These are phyloP conservation scores for Trogon melanurus DNA, from an alignment of 2,113 vertebrate species.

Conservation along the genomic window DNA sequence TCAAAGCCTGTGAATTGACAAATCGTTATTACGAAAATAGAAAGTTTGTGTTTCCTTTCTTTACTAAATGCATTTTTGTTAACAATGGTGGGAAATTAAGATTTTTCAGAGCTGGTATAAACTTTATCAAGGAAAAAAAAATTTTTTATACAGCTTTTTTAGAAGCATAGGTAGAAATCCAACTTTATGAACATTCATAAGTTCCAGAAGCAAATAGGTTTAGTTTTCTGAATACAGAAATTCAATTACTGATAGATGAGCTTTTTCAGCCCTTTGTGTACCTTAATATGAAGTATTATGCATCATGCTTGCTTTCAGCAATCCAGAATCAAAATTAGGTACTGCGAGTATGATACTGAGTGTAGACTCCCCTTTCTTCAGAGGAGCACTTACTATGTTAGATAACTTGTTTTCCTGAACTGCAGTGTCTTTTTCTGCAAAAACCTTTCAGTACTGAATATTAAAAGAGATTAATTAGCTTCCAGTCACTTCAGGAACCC, in stretches of 20 bases:
- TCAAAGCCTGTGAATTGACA: background rate
- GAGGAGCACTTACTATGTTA: background rate
- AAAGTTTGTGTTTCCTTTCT: background rate
- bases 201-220: background rate
- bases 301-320: background rate
- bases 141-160: background rate
- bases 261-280: background rate
- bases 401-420: background rate
- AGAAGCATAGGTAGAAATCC: background rate
- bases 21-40: background rate
- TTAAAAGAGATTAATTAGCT: background rate
- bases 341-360: background rate
- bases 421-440: background rate
- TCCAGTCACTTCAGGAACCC: background rate
- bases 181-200: background rate
- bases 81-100: background rate
- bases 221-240: background rate
- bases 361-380: background rate
- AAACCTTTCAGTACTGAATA: background rate
- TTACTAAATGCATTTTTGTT: background rate
- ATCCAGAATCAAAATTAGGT: background rate
- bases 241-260: background rate
- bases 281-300: background rate
- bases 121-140: background rate
- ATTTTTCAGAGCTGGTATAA: background rate